Conservation (phyloP, 2,797 vertebrate genomes). For the Anisognathus igniventris region DNA sequence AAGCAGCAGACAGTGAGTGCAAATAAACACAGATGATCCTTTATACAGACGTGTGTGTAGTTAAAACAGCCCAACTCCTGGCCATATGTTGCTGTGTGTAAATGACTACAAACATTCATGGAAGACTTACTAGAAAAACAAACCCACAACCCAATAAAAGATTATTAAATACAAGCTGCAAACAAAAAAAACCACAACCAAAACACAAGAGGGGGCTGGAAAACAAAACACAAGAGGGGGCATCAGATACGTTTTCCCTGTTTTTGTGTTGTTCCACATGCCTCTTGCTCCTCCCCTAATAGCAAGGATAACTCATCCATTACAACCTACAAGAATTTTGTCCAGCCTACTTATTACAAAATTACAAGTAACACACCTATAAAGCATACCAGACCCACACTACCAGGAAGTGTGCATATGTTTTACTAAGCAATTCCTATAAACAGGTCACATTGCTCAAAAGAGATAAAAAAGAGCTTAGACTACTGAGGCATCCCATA, state of each 20-base stretch:
- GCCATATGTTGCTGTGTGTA: not conserved
- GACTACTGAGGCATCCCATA: not conserved
- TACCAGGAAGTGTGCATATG: not conserved
- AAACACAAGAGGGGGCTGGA: not conserved
- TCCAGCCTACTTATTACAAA: not conserved
- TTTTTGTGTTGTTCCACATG: not conserved
- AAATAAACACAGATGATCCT: not conserved
- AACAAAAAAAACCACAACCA: not conserved
- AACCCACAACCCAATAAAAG: not conserved
- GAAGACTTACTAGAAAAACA: not conserved
- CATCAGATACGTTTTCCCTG: not conserved
- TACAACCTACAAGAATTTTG: not conserved
- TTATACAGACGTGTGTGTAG: not conserved
- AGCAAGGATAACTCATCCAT: not conserved
- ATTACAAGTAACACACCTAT: not conserved
- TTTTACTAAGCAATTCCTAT: not conserved
- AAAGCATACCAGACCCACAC: not conserved
- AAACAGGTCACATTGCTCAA: not conserved
- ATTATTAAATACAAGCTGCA: not conserved
- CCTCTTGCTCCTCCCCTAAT: not conserved
- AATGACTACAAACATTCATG: not conserved
- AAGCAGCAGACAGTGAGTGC: not conserved
- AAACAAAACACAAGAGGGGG: not conserved
- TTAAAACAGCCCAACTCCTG: not conserved
- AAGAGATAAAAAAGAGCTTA: not conserved